Base-by-base conservation (phyloP, 1,140 invertebrate species). In the Hyphantria cunea region DNA sequence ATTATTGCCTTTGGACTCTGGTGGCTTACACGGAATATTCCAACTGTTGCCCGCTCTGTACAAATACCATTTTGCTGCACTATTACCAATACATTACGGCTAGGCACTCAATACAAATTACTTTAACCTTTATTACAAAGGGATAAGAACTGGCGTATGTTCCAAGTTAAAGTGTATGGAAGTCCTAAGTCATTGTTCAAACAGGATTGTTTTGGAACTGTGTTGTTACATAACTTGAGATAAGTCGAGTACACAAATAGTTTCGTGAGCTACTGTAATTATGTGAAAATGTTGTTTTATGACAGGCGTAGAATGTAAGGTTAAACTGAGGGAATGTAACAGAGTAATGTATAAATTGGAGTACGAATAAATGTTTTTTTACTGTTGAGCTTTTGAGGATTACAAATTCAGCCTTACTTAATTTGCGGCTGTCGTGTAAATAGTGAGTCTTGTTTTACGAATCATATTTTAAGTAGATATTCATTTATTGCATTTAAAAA, bases 121-220 rank as follows among this genome's bases (percentile, higher is more conserved):
- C 25, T 49, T 34, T 50, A 17, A 47, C 6, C 56, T 13, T 14
- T 50, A 59, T 13, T 32, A 50, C 47, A 6, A 15, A 5, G 17
- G 9, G 25, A 34, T 60, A 60, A 42, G 25, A 15, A 14, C 48
- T 42, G 50, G 34, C 56, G 48, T 50, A 34, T 44, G 48, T 50
- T 15, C 14, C 41, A 37, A 39, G 37, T 50, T 34, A 41, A 11
- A 41, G 55, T 49, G 55, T 39, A 58, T 58, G 48, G 44, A 49
- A 31, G 45, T 54, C 33, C 62, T 62, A 55, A 56, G 56, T 65
- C 67, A 64, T 65, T 69, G 67, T 69, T 66, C 51, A 64, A 64
- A 64, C 60, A 64, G 64, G 62, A 70, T 66, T 60, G 64, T 70
- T 66, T 70, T 47, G 42, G 60, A 59, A 52, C 54, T 60, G 60